phyloP scores from a whole-genome alignment of 1,140 invertebrate species.

The Cydia strobilella region DNA sequence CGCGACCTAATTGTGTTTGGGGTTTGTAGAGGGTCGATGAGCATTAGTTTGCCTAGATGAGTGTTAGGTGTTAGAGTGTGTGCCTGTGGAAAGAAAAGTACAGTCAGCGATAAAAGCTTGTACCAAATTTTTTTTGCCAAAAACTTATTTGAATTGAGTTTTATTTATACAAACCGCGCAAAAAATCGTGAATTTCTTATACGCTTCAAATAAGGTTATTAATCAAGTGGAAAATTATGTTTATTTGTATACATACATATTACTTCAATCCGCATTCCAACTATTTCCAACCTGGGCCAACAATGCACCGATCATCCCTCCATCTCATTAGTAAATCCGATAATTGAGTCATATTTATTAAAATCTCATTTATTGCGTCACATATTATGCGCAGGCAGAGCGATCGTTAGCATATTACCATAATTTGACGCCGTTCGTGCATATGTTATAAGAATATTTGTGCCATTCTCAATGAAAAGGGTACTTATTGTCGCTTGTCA shows the following conservation, averaged over 20 bases:
- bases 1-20: no score
- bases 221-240: neutral
- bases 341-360: neutral
- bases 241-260: conserved; percentile 4
- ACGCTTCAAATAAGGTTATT: neutral
- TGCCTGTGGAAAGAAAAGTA: no score
- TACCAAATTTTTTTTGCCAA: no score
- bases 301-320: neutral
- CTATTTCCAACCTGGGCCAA: neutral
- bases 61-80: no score
- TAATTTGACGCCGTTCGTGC: neutral
- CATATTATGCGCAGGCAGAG: neutral
- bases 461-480: no score
- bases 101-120: no score
- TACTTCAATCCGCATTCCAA: neutral
- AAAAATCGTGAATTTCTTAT: neutral
- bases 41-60: no score
- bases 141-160: no score
- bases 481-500: no score
- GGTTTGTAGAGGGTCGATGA: no score
- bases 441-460: neutral
- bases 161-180: no score
- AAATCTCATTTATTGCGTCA: conserved; percentile 3
- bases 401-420: neutral
- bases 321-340: neutral